phyloP scores from a whole-genome alignment of 2,113 vertebrate species.

The Sander vitreus region DNA sequence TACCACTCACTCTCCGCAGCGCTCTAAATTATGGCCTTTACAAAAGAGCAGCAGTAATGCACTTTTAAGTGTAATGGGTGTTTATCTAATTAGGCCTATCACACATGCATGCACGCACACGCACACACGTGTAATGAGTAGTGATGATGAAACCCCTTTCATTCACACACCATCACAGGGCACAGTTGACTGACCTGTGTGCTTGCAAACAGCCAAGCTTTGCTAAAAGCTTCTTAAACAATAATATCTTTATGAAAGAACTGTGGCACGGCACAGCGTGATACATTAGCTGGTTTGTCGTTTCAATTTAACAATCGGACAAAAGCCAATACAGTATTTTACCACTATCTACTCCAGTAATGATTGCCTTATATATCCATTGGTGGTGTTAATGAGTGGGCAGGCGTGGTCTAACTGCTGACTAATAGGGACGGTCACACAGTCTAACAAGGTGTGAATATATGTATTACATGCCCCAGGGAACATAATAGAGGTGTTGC shows the following conservation, averaged over 20 bases:
- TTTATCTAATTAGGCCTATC: conserved; percentile 79
- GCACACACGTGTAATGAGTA: conserved; percentile 70
- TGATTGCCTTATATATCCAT: conserved; percentile 45
- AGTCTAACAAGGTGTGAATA: conserved; percentile 62
- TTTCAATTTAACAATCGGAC: conserved; percentile 48
- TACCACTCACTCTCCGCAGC: conserved; percentile 69
- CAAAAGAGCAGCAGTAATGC: conserved; percentile 80
- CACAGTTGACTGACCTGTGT: conserved; percentile 57
- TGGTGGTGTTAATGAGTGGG: conserved; percentile 58
- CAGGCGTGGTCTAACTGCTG: conserved; percentile 34
- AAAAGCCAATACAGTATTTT: conserved; percentile 47
- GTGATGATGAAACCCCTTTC: conserved; percentile 75
- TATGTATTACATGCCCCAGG: conserved; percentile 37
- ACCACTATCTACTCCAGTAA: conserved; percentile 27
- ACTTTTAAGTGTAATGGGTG: conserved; percentile 79
- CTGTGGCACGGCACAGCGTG: conserved; percentile 18
- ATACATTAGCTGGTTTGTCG: conserved; percentile 15
- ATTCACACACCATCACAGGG: conserved; percentile 63
- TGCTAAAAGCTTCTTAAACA: conserved; percentile 58
- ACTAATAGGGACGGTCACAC: conserved; percentile 56
- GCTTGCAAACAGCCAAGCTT: conserved; percentile 31
- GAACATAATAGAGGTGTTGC: conserved; percentile 53
- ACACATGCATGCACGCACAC: conserved; percentile 41
- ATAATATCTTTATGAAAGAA: conserved; percentile 49
- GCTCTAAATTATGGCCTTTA: conserved; percentile 78